Evolutionary conservation across 2,113 vertebrate genomes (phyloP).

Genomic region (Gobius niger): DNA sequence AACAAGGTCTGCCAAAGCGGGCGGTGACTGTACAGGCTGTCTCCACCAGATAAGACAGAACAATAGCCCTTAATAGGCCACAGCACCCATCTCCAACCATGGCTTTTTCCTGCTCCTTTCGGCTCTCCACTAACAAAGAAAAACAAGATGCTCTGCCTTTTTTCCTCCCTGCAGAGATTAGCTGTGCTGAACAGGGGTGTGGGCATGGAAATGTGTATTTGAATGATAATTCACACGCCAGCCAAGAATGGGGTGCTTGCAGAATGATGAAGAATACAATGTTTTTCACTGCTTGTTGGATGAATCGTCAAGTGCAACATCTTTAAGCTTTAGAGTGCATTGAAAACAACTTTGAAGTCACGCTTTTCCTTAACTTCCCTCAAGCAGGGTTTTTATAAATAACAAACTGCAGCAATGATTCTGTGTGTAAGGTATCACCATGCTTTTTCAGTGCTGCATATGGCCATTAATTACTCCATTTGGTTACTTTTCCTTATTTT

Average conservation of each 20-base stretch:
- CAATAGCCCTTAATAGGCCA: slow-evolving; percentile 82
- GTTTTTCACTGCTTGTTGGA: slow-evolving; percentile 41
- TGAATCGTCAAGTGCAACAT: slow-evolving; percentile 45
- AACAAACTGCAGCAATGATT: too few species aligned
- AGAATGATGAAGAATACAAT: slow-evolving; percentile 56
- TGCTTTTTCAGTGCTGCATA: too few species aligned
- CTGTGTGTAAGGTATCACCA: too few species aligned
- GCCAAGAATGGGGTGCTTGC: slow-evolving; percentile 57
- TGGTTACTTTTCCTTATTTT: too few species aligned
- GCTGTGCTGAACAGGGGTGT: slow-evolving; percentile 58
- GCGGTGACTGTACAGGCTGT: slow-evolving; percentile 68
- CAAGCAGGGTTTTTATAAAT: too few species aligned
- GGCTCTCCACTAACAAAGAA: slow-evolving; percentile 79
- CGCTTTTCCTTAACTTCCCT: background rate
- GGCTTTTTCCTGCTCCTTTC: slow-evolving; percentile 70
- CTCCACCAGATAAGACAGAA: slow-evolving; percentile 82
- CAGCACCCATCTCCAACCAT: slow-evolving; percentile 69
- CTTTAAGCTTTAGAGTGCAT: slow-evolving; percentile 20
- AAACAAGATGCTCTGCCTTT: slow-evolving; percentile 69
- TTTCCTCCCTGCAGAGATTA: slow-evolving; percentile 73
- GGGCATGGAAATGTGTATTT: slow-evolving; percentile 76
- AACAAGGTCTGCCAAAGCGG: slow-evolving; percentile 58
- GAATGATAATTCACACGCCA: slow-evolving; percentile 76
- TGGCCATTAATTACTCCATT: too few species aligned
- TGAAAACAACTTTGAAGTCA: slow-evolving; percentile 20